phyloP scores from a whole-genome alignment of 2,113 vertebrate species.

The Phocoena sinus region DNA sequence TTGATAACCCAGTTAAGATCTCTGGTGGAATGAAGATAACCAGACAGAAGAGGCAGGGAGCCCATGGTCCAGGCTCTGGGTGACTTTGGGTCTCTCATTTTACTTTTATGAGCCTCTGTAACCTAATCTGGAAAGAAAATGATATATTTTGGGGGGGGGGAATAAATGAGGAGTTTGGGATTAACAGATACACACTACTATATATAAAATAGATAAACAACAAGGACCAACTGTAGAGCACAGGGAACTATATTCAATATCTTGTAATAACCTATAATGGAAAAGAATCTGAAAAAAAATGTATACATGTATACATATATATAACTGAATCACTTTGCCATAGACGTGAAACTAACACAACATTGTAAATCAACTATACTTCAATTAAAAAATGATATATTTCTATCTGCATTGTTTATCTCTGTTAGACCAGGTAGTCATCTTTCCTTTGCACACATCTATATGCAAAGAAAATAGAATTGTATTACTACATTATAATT shows the following conservation, averaged over 20 bases:
- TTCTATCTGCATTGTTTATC: background rate
- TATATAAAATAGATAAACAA: background rate
- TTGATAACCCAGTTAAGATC: background rate
- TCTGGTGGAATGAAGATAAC: too few relatives aligned
- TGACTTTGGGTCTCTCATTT: background rate
- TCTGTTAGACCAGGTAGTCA: background rate
- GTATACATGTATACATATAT: background rate
- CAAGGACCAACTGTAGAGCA: background rate
- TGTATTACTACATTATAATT: background rate
- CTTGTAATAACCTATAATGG: background rate
- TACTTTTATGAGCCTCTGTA: background rate
- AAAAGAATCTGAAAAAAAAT: background rate
- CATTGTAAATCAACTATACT: background rate
- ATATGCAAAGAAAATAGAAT: background rate
- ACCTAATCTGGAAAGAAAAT: background rate
- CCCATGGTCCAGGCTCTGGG: fast-evolving
- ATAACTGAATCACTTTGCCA: background rate
- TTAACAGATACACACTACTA: background rate
- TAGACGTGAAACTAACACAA: background rate
- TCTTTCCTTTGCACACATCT: background rate
- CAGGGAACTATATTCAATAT: background rate
- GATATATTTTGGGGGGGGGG: fast-evolving
- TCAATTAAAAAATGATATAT: background rate
- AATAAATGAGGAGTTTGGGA: background rate
- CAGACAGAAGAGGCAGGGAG: fast-evolving